A percentile compares a stretch with the other conserved stretches of the same genome.
phyloP scores from a whole-genome alignment of 2,797 vertebrate genomes.

The Phataginus tricuspis region DNA sequence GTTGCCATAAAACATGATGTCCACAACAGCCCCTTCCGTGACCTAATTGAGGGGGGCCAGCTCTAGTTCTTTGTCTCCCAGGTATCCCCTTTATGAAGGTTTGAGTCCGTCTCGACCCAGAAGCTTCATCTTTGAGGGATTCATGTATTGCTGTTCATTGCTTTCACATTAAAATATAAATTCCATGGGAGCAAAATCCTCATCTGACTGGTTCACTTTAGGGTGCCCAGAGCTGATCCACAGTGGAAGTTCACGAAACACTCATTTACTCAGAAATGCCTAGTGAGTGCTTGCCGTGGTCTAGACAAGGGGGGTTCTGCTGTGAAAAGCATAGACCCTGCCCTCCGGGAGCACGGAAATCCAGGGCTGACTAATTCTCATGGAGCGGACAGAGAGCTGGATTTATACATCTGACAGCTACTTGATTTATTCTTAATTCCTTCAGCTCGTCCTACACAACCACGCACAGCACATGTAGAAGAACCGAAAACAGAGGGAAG shows the following conservation, averaged over 20 bases:
- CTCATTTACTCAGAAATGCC: background rate
- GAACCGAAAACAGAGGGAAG: background rate
- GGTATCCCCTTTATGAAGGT: background rate
- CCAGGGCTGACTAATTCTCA: background rate
- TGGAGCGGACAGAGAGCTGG: too few relatives aligned
- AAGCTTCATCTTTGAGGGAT: background rate
- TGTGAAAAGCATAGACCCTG: background rate
- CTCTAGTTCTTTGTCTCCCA: background rate
- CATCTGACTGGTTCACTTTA: too few relatives aligned
- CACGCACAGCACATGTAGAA: background rate
- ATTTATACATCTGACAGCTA: background rate
- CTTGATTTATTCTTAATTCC: background rate
- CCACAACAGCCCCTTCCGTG: background rate
- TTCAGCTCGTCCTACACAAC: background rate
- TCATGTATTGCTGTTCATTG: background rate
- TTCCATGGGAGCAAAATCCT: background rate
- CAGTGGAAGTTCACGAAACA: background rate
- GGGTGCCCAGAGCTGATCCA: background rate
- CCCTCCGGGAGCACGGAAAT: background rate
- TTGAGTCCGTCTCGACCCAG: background rate
- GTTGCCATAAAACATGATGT: background rate
- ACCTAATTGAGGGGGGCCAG: too few relatives aligned
- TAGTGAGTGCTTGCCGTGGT: accelerated
- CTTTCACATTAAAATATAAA: background rate
- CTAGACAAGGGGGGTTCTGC: background rate